These are phyloP conservation scores for Bombyx huttoni DNA, from an alignment of 2,888 invertebrate species.

Conservation along the genomic window DNA sequence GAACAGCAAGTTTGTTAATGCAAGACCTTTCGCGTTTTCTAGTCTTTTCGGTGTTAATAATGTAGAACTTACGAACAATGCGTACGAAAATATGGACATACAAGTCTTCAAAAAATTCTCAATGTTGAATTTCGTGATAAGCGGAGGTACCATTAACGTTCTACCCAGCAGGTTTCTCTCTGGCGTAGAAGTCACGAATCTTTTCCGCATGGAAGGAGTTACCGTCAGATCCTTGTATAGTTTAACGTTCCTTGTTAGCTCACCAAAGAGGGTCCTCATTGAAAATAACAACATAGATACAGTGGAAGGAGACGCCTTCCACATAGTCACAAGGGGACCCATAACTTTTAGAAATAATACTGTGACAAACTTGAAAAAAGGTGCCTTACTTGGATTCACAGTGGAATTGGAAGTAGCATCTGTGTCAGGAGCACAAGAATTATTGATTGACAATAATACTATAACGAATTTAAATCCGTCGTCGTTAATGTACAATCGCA, in stretches of 20 bases:
- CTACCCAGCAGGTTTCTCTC: slow-evolving; percentile 82
- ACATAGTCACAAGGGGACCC: slow-evolving; percentile 72
- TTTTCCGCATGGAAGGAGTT: slow-evolving; percentile 77
- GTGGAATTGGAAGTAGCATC: slow-evolving; percentile 59
- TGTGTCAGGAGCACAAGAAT: slow-evolving; percentile 54
- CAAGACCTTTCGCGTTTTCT: slow-evolving; percentile 82
- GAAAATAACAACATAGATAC: slow-evolving; percentile 71
- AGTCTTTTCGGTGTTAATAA: slow-evolving; percentile 77
- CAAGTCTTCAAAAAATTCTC: slow-evolving; percentile 87
- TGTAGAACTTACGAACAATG: slow-evolving; percentile 75
- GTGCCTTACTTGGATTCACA: slow-evolving; percentile 75
- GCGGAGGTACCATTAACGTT: slow-evolving; percentile 71
- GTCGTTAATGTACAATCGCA: slow-evolving; percentile 72
- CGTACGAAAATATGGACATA: slow-evolving; percentile 74
- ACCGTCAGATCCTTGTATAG: slow-evolving; percentile 76
- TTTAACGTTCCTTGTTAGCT: slow-evolving; percentile 77
- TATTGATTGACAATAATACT: slow-evolving; percentile 76
- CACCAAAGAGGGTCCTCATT: slow-evolving; percentile 75
- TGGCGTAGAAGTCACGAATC: slow-evolving; percentile 78
- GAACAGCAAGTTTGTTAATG: slow-evolving; percentile 71
- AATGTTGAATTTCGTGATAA: slow-evolving; percentile 75
- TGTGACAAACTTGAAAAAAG: slow-evolving; percentile 68
- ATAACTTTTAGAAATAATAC: slow-evolving; percentile 78
- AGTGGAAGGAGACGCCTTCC: slow-evolving; percentile 78
- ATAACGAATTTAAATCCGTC: slow-evolving; percentile 67